Evolutionary conservation across 2,797 vertebrate species (phyloP), one percentile per base, ranked within the genome.

Genomic region (Scarus forsteni): DNA sequence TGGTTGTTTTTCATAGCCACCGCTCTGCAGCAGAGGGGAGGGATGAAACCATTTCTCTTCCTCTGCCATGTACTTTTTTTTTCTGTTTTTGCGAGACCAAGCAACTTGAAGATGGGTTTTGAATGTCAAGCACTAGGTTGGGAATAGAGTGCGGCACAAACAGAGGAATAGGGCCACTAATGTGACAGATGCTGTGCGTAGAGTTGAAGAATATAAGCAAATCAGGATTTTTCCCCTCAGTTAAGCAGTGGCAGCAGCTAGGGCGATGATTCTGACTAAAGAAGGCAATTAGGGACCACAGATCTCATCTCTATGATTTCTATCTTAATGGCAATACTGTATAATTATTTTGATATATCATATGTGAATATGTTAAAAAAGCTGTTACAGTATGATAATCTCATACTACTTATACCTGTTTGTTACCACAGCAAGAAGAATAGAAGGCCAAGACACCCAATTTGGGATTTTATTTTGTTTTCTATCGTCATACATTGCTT

Each of bases 61-160:
- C 77, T 70, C 63, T 49, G 65, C 62, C 61, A 55, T 76, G 77
- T 59, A 13, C 78, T 59, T n/a, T 50, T 27, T n/a, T 49, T 49
- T 19, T 49, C 13, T 50, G 12, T 50, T 50, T 51, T 68, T 59
- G 58, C 8, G 27, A 89, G 74, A 75, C 66, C 3, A 60, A 70
- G 78, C n/a, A 55, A 81, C 78, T 53, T 39, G 81, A 81, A 67
- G 74, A 88, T 61, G 81, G 77, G 80, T 79, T 63, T 79, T 87
- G 86, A 91, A 91, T 91, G 87, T 89, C 80, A 85, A 90, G 82
- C 81, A 70, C 80, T 77, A 69, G 77, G 71, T 66, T 70, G 80
- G 85, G 84, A 91, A 84, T 79, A 77, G 67, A 80, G 71, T 18
- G 61, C 75, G 9, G 73, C 59, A 85, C 66, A 83, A 87, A 79